Evolutionary conservation across 1,140 invertebrate species (phyloP).

Genomic region (Drosophila repleta): DNA sequence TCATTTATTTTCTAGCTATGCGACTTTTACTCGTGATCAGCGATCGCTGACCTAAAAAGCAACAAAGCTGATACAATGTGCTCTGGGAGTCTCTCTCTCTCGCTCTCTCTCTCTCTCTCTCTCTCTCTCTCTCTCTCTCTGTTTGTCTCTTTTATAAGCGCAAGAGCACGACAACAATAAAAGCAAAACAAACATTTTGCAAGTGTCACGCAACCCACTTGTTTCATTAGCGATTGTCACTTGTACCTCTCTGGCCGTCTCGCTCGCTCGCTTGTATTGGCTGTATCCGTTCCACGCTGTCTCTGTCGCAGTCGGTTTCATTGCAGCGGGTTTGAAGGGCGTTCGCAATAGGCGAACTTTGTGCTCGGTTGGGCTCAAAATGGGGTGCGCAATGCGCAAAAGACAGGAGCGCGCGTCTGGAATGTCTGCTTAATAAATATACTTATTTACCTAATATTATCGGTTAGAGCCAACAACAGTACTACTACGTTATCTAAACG

Average conservation of each 20-base stretch:
- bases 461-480: constrained; percentile 19
- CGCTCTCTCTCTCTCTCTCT: constrained; percentile 3
- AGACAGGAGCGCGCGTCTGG: constrained; percentile 15
- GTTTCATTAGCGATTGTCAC: constrained; percentile 44
- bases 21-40: constrained; percentile 72
- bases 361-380: constrained; percentile 3
- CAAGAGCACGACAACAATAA: constrained; percentile 32
- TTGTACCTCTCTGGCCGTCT: neutral
- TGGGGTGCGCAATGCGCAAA: constrained; percentile 56
- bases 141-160: neutral
- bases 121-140: too few relatives aligned
- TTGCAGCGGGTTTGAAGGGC: constrained; percentile 63
- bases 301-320: constrained; percentile 26
- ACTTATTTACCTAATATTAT: constrained; percentile 26
- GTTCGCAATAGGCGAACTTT: constrained; percentile 27
- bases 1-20: constrained; percentile 70
- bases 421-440: constrained; percentile 16
- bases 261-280: neutral
- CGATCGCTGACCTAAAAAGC: constrained; percentile 75
- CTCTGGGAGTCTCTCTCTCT: constrained; percentile 26
- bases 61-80: constrained; percentile 72
- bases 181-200: constrained; percentile 50
- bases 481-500: constrained; percentile 32
- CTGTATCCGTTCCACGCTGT: neutral
- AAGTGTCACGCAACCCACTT: constrained; percentile 62